Evolutionary conservation across 2,888 invertebrate genomes (phyloP).

Genomic region (Drosophila formosana): DNA sequence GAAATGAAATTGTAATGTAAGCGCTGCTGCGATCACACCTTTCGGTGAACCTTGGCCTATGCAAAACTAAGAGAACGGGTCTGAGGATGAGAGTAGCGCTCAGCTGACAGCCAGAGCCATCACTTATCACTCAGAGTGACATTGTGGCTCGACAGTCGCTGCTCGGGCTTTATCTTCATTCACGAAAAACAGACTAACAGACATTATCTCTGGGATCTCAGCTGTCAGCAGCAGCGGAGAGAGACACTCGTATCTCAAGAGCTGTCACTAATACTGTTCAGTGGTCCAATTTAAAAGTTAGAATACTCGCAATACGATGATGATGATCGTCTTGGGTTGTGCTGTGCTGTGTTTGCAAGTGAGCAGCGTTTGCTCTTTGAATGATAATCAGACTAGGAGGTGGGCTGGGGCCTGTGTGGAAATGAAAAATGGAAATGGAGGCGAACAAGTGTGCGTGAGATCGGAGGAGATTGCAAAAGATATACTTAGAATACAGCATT

Average conservation of each 20-base stretch:
- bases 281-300: conserved; percentile 71
- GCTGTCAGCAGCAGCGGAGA: conserved; percentile 31
- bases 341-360: conserved; percentile 9
- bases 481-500: conserved; percentile 41
- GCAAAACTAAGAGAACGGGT: conserved; percentile 11
- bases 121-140: conserved; percentile 56
- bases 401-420: background rate
- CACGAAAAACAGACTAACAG: conserved; percentile 43
- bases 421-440: conserved; percentile 1
- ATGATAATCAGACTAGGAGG: conserved; percentile 30
- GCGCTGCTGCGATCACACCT: conserved; percentile 27
- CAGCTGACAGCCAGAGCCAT: conserved; percentile 12
- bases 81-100: conserved; percentile 9
- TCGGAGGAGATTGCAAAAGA: conserved; percentile 72
- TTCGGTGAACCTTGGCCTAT: conserved; percentile 63
- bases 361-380: conserved; percentile 31
- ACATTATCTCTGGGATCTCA: conserved; percentile 65
- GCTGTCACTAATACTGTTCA: conserved; percentile 59
- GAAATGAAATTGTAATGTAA: background rate
- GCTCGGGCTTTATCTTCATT: conserved; percentile 64
- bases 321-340: conserved; percentile 11
- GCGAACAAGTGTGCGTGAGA: conserved; percentile 37
- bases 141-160: conserved; percentile 68
- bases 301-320: conserved; percentile 44
- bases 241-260: conserved; percentile 45